Base-by-base conservation (phyloP, 2,888 invertebrate genomes). In the Hanleya hanleyi region DNA sequence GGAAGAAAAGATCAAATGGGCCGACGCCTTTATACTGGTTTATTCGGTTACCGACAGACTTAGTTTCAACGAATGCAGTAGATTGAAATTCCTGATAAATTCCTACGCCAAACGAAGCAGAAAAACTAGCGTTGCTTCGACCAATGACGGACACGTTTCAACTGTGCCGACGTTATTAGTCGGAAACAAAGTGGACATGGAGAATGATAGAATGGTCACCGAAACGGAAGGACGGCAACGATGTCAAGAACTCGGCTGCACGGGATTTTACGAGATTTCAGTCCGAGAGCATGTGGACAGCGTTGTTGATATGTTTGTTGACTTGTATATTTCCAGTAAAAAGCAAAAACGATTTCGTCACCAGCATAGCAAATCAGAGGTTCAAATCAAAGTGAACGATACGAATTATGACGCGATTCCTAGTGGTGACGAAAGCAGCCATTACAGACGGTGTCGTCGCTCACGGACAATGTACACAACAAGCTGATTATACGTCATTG, bases 21-120 rank as follows among this genome's bases (percentile, higher is more conserved):
- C 96, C 0, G 96, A 96, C 88, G 96, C 95, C 26, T 96, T 95
- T 87, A 93, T 96, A 69, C 92, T 96, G 67, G 94, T 96, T 92
- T 96, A 96, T 89, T 96, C 96, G 0, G 95, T 96, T 41, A 96
- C 96, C 0, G 96, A 96, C 90, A 95, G 96, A 90, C 96, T 96
- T 87, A 96, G 96, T 71, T 96, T 96, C 73, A 85, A 86, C 64
- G 87, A 88, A 68, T 86, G 85, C 51, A 82, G 82, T 36, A 74
- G 87, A 62, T 81, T 87, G 0, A 83, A 83, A 74, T 86, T 87
- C 68, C 84, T 88, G 15, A 85, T 87, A 61, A 87, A 84, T 77
- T 83, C 86, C n/a, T 82, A 78, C 74, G 91, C 77, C 22, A 86
- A 83, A 69, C 72, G 81, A 12, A 61, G 70, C n/a, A 47, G 78